phyloP scores from a whole-genome alignment of 2,888 invertebrate species.

The Molanna angustata region DNA sequence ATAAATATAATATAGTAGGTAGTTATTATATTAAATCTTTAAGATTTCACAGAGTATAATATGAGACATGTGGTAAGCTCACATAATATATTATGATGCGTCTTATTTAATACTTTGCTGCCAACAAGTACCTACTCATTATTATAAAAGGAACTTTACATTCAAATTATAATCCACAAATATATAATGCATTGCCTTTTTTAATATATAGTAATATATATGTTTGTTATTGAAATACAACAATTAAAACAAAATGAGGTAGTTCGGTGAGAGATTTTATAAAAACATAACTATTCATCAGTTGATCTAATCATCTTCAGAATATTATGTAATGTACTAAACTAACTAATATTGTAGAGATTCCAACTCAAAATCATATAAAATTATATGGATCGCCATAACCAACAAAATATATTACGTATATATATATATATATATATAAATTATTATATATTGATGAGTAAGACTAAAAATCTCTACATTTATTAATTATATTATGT shows the following conservation, averaged over 20 bases:
- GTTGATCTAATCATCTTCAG: too few species aligned
- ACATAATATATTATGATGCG: slow-evolving; percentile 18
- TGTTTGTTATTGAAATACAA: slow-evolving; percentile 28
- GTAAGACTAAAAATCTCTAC: background rate
- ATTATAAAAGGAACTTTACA: slow-evolving; percentile 27
- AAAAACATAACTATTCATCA: too few species aligned
- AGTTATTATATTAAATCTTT: slow-evolving; percentile 1
- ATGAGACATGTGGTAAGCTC: slow-evolving; percentile 31
- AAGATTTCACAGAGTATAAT: slow-evolving; percentile 19
- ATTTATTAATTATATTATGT: background rate
- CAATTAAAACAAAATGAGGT: slow-evolving; percentile 31
- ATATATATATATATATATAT: too few species aligned
- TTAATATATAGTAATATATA: slow-evolving; percentile 28
- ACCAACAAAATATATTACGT: too few species aligned
- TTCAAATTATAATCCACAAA: slow-evolving; percentile 28
- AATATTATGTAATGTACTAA: too few species aligned
- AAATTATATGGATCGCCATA: background rate
- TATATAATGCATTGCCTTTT: slow-evolving; percentile 31
- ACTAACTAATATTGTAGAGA: background rate
- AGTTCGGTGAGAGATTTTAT: slow-evolving; percentile 31
- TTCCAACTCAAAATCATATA: background rate
- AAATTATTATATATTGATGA: background rate
- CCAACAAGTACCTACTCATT: slow-evolving; percentile 23
- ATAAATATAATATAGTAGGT: background rate
- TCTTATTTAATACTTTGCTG: slow-evolving; percentile 31